Evolutionary conservation across 1,140 invertebrate genomes (phyloP), one percentile per base, ranked within the genome.

Genomic region (Nasonia giraulti): DNA sequence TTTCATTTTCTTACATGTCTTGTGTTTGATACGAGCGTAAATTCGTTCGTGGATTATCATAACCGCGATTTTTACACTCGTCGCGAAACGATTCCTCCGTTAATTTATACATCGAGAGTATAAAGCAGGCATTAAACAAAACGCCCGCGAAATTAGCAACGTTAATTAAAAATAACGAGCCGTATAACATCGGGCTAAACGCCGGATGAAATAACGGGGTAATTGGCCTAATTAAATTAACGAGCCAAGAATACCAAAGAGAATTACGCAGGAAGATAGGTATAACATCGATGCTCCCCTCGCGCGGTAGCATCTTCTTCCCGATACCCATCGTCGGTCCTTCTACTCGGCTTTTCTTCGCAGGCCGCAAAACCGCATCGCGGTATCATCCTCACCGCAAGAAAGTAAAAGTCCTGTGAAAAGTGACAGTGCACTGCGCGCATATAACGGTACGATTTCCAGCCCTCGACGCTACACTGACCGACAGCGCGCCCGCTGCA

Each of bases 381-480:
- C 0, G 33, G 33, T 0, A 37, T 37, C 55, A 62, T 62, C 55
- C 55, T 62, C 55, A 17, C 55, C 17, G 55, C 55, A 62, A 62
- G 55, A 62, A 62, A 62, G 55, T 62, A 62, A 62, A 62, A 62
- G 20, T 62, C 55, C 55, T 62, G 27, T 27, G 55, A 62, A 62
- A 62, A 62, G 55, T n/a, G 55, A 62, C 55, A 88, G 86, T 73
- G 85, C 79, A 44, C 40, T 44, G 7, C 1, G 83, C 82, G 82
- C 82, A 10, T n/a, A 20, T 40, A 80, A 27, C 76, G 71, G 84
- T 71, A 55, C 47, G 62, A 80, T 89, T 89, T 88, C 87, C 87
- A 87, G 88, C 87, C 83, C 83, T 88, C 88, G 4, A 37, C 4
- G 87, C 40, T 44, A 44, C 10, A 88, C 87, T n/a, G 75, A 17